Evolutionary conservation across 2,113 vertebrate species (phyloP).

Genomic region (Plecturocebus donacophilus): DNA sequence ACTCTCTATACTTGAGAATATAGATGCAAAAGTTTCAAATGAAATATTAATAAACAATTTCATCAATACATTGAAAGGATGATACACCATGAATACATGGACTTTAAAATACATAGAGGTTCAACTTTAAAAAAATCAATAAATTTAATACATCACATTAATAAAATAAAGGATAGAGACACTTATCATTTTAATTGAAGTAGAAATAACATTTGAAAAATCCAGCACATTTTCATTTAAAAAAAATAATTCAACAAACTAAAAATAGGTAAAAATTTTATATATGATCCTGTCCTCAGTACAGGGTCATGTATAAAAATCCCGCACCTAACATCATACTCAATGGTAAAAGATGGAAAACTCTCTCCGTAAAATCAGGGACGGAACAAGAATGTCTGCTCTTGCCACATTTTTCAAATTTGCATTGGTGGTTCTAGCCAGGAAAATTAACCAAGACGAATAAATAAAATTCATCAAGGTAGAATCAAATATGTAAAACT

Average conservation of each 20-base stretch:
- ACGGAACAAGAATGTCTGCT: no score
- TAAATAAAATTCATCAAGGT: no score
- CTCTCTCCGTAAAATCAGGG: neutral
- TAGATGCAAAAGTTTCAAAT: neutral
- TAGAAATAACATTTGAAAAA: neutral
- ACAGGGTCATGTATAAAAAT: neutral
- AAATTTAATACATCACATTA: neutral
- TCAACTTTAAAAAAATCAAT: neutral
- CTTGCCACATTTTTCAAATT: neutral
- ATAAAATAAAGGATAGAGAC: neutral
- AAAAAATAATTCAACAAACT: neutral
- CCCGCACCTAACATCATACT: neutral
- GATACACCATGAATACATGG: neutral
- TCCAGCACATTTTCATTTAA: neutral
- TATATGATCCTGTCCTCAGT: neutral
- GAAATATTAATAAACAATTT: neutral
- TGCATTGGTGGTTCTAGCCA: no score
- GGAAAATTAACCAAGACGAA: no score
- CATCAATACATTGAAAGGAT: neutral
- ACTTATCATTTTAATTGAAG: neutral
- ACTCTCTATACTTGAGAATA: neutral
- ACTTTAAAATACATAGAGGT: neutral
- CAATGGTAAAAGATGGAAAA: neutral
- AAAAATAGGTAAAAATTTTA: neutral
- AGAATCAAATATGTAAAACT: neutral